A percentile compares a stretch with the other conserved stretches of the same genome.
Evolutionary conservation across 2,888 invertebrate genomes (phyloP).

Genomic region (Andricus quercusramuli): DNA sequence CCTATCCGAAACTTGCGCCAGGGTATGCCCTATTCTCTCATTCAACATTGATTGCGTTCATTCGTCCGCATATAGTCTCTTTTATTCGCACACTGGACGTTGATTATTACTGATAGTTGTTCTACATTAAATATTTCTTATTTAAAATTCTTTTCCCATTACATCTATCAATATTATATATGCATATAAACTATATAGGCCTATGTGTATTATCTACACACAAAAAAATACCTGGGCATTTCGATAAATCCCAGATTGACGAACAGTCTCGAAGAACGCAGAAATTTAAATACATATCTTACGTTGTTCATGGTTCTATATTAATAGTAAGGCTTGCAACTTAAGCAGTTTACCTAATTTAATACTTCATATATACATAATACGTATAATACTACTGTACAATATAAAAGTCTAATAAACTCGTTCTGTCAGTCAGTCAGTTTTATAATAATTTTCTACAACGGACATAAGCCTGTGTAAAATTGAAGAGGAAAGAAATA

Average conservation of each 20-base stretch:
- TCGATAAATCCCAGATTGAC: neutral
- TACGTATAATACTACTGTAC: slow-evolving; percentile 13
- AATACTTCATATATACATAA: neutral
- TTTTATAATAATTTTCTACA: neutral
- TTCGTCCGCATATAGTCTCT: neutral
- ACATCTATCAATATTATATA: neutral
- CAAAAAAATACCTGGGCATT: neutral
- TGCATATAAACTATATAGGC: neutral
- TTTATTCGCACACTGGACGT: neutral
- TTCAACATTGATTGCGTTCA: neutral
- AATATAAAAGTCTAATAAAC: neutral
- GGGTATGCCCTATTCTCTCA: neutral
- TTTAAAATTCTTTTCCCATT: neutral
- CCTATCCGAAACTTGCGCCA: neutral
- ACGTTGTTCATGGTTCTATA: neutral
- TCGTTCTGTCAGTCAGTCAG: neutral
- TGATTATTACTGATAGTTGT: neutral
- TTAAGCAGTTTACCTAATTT: neutral
- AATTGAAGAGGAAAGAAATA: neutral
- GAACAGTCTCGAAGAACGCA: neutral
- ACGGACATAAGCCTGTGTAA: neutral
- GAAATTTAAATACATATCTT: neutral
- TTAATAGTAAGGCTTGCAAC: neutral
- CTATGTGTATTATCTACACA: neutral
- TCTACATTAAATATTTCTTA: neutral